Evolutionary conservation across 2,888 invertebrate species (phyloP), one percentile per base, ranked within the genome.

Genomic region (Drosophila lutescens): DNA sequence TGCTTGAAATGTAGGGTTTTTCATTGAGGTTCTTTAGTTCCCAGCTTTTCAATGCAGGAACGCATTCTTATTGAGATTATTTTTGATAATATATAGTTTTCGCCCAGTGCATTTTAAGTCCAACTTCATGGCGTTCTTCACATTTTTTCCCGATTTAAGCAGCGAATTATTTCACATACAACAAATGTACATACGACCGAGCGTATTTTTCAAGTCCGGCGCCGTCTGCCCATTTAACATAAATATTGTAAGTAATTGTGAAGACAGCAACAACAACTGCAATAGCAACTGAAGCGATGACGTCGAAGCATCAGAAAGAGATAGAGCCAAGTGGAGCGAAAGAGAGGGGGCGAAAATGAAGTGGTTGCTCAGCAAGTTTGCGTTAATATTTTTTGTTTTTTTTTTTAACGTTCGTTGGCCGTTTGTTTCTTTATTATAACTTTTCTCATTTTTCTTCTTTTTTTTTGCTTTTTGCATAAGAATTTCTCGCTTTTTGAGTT

Each of bases 171-270:
- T 70, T 72, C 32, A 47, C 47, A 47, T 32, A 17, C 47, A 12
- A 23, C 44, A 17, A 12, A 32, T 12, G 47, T 47, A 56, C 71
- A 71, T 63, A 51, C 17, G 58, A 38, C 13, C 23, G 43, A 67
- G 40, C 66, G 53, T 62, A 26, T 55, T 67, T 62, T 63, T 67
- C 56, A 56, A 74, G 66, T 49, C 57, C 76, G 85, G 76, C 85
- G 82, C 76, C 80, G 85, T 80, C 84, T 80, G 84, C 49, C 55
- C 87, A 81, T 81, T 86, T 78, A 78, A 74, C 87, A 85, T 86
- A 84, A 79, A 87, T 85, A 86, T 85, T 76, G 76, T 81, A 70
- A 79, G 82, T 84, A 83, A 85, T 81, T 83, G 85, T 74, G 67
- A 79, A 77, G 82, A 65, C 50, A 40, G 4, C 12, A 38, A 12